Base-by-base conservation (phyloP, 2,888 invertebrate genomes). In the Tiphia femorata region DNA sequence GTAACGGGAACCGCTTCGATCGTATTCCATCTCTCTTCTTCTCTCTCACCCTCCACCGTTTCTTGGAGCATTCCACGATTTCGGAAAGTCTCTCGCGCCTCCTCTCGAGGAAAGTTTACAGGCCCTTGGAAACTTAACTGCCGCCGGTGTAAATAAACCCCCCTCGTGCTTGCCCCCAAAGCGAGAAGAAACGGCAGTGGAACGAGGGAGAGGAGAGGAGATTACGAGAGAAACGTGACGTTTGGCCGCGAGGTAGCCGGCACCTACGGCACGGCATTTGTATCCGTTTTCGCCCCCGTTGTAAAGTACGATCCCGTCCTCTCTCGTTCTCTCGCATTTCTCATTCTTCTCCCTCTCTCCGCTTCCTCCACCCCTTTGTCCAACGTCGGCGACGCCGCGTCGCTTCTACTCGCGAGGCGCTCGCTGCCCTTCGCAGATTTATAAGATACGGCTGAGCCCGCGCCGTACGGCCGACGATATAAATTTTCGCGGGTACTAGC, bases 191-290 rank as follows among this genome's bases (percentile, higher is more conserved):
- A n/a, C n/a, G n/a, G n/a, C n/a, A n/a, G n/a, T n/a, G n/a, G n/a
- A n/a, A n/a, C n/a, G n/a, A n/a, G n/a, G n/a, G n/a, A n/a, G n/a
- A n/a, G 16, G n/a, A 25, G 3, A 16, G 38, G 19, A 16, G 35
- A 37, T 12, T 14, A 12, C 25, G 47, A 23, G 25, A 25, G 47
- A 37, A 48, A 48, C 48, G 48, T 48, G 48, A 48, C 37, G 38
- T 48, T 48, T 25, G 17, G 27, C 12, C 25, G 25, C 19, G 21
- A 37, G 25, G 14, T n/a, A n/a, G n/a, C n/a, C n/a, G n/a, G n/a
- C n/a, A n/a, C n/a, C 3, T 7, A 27, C 3, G 37, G 10, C 16
- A n/a, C 14, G 19, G 12, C 16, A 30, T 25, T 19, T 14, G 20
- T n/a, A 30, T 16, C 12, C 21, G 20, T 21, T 41, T 21, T 12